These are phyloP conservation scores for Anabacerthia variegaticeps DNA, from an alignment of 2,797 vertebrate species.

Conservation along the genomic window DNA sequence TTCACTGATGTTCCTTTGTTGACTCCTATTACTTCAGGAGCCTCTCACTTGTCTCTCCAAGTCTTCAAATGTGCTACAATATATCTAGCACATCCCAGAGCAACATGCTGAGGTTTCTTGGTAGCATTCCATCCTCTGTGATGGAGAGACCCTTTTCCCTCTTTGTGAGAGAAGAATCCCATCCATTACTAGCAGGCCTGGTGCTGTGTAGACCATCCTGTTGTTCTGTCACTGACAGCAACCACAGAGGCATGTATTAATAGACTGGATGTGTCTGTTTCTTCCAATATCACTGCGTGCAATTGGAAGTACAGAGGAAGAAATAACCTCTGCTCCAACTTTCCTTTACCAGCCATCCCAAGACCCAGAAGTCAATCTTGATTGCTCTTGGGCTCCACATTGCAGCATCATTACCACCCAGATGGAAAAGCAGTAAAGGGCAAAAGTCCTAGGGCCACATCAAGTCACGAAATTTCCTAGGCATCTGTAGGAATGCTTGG, in stretches of 20 bases:
- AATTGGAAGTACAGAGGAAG: neutral
- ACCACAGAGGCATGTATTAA: neutral
- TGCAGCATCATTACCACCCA: neutral
- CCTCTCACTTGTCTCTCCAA: neutral
- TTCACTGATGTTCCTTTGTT: neutral
- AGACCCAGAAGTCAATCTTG: neutral
- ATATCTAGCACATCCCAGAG: neutral
- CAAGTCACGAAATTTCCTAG: neutral
- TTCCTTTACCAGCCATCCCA: neutral
- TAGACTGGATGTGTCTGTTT: neutral
- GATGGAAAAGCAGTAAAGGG: neutral
- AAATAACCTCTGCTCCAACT: neutral
- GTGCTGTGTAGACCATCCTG: neutral
- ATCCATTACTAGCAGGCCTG: neutral
- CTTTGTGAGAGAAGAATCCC: neutral
- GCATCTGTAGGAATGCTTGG: neutral
- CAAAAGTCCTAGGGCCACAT: neutral
- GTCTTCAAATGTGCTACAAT: neutral
- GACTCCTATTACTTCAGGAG: neutral
- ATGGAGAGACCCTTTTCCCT: too few relatives aligned
- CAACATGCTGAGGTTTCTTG: neutral
- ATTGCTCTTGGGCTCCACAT: neutral
- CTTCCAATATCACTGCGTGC: rapidly evolving
- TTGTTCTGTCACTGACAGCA: neutral
- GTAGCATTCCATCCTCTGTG: neutral